These are phyloP conservation scores for Kryptolebias marmoratus DNA, from an alignment of 2,113 vertebrate species.

Conservation along the genomic window DNA sequence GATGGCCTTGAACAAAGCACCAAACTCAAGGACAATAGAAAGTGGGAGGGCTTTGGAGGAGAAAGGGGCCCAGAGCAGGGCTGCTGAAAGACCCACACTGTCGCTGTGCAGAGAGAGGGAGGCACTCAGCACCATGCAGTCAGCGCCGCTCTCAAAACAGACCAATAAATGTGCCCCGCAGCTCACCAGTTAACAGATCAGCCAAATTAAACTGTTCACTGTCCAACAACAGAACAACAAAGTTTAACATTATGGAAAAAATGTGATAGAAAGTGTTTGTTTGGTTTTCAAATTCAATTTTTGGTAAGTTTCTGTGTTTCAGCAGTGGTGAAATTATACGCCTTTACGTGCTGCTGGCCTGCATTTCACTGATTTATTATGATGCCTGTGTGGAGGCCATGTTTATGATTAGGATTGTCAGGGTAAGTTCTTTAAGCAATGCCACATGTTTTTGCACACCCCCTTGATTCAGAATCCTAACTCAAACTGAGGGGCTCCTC, in stretches of 20 bases:
- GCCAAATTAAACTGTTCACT: neutral
- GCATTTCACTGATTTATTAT: neutral
- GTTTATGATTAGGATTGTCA: neutral
- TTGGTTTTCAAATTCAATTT: neutral
- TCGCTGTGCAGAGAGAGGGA: constrained; percentile 20
- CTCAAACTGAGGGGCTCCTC: neutral
- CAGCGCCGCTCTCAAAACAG: constrained; percentile 43
- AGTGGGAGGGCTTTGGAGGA: constrained; percentile 66
- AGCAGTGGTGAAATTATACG: neutral
- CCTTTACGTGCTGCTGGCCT: neutral
- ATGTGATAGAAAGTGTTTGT: neutral
- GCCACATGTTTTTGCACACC: neutral
- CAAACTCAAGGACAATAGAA: constrained; percentile 73
- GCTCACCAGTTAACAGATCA: constrained; percentile 17
- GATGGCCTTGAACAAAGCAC: constrained; percentile 64
- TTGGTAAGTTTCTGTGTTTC: neutral
- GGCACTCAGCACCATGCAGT: constrained; percentile 44
- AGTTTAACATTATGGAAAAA: neutral
- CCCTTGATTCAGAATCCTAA: neutral
- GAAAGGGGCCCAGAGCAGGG: constrained; percentile 72
- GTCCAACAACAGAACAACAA: neutral
- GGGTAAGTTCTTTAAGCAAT: neutral
- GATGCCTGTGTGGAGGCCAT: neutral
- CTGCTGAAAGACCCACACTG: constrained; percentile 63
- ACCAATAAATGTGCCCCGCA: constrained; percentile 34